Evolutionary conservation across 2,888 invertebrate genomes (phyloP).

Genomic region (Eupeodes luniger): DNA sequence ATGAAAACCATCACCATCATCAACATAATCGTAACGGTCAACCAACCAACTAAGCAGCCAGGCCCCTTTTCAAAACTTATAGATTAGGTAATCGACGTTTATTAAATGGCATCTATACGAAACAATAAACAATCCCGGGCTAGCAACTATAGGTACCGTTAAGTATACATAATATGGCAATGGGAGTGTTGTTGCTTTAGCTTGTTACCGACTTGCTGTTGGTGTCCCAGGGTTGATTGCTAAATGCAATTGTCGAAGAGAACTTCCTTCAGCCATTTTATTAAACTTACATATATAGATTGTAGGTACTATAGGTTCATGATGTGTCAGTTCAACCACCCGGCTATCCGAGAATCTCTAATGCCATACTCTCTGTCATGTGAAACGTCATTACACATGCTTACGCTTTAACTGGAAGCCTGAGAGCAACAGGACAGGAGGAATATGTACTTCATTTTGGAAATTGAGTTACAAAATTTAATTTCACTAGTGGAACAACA

Average conservation of each 20-base stretch:
- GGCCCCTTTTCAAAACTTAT: slow-evolving; percentile 46
- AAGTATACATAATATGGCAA: slow-evolving; percentile 26
- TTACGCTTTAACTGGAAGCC: neutral
- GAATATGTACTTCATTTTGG: slow-evolving; percentile 36
- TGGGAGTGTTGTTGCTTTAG: slow-evolving; percentile 21
- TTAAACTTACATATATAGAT: neutral
- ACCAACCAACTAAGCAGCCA: neutral
- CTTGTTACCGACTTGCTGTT: neutral
- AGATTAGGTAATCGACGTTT: slow-evolving; percentile 75
- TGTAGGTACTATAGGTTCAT: too few species aligned
- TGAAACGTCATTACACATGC: slow-evolving; percentile 31
- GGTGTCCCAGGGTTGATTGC: slow-evolving; percentile 48
- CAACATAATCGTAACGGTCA: slow-evolving; percentile 36
- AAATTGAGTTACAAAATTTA: slow-evolving; percentile 59
- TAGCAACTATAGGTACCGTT: slow-evolving; percentile 34
- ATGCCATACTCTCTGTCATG: slow-evolving; percentile 22
- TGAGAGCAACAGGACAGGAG: too few species aligned
- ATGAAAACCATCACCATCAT: slow-evolving; percentile 29
- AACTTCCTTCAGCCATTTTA: slow-evolving; percentile 42
- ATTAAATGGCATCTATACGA: slow-evolving; percentile 74
- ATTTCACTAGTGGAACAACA: slow-evolving; percentile 1
- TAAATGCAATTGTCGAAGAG: slow-evolving; percentile 58
- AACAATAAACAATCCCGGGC: slow-evolving; percentile 61
- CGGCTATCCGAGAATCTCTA: slow-evolving; percentile 51
- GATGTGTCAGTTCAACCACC: slow-evolving; percentile 50